Evolutionary conservation across 2,888 invertebrate species (phyloP), one percentile per base, ranked within the genome.

Genomic region (Allacma fusca): DNA sequence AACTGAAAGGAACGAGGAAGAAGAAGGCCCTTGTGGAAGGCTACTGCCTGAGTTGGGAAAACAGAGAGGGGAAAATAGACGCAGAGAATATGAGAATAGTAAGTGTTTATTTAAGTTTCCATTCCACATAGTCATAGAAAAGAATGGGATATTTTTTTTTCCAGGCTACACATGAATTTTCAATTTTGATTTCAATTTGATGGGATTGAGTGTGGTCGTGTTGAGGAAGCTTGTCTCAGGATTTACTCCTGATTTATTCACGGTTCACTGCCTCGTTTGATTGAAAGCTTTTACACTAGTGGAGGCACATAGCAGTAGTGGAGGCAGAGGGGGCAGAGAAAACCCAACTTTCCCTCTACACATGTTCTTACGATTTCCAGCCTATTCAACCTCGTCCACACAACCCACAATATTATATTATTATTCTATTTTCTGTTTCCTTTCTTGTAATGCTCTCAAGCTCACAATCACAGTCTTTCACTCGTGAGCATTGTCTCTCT

Each of bases 151-250:
- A n/a, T 29, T 29, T 68, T 70, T 44, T 44, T 44, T 70, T 21
- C n/a, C 43, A 69, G 21, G 23, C 7, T 7, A 71, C 29, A 64
- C 73, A 73, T 64, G 73, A 73, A 73, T 73, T 73, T 73, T 34
- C 73, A 73, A 73, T 64, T 73, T 73, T 73, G 73, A 73, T 73
- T 73, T 24, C 59, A 73, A 62, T 73, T 73, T 73, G 73, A 73
- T 73, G 62, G 73, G 34, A 73, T 64, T 73, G 73, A 72, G 29
- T 73, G 73, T 73, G 73, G 43, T 43, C 23, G 73, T 64, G 73
- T 64, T 57, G 64, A 28, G 62, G 62, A 62, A 62, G 28, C 28
- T 28, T 29, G 29, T 59, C 28, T 16, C 43, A 43, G 44, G 71
- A 71, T 71, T 71, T 71, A 50, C 71, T 71, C 71, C 43, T 71